Base-by-base conservation (phyloP, 2,888 invertebrate genomes). In the Epistrophe eligans region DNA sequence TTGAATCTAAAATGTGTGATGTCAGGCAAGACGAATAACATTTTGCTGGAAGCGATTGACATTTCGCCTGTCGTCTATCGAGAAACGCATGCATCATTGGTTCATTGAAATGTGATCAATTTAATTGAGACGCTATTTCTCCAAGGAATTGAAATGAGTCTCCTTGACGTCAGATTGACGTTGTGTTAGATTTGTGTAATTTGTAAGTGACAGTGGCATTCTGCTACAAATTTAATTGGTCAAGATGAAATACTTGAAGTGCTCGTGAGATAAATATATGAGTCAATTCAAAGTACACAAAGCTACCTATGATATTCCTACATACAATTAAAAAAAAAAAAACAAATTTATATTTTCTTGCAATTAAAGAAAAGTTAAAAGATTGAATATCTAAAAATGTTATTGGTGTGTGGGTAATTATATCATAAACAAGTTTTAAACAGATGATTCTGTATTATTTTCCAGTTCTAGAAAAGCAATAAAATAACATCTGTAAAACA, bases 131-230 rank as follows among this genome's bases (percentile, higher is more conserved):
- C 52, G 19, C 58, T 57, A 66, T 24, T 60, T 43, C 52, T 10
- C 38, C 19, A 50, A 11, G 58, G 24, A 45, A 43, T n/a, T 62
- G 74, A 13, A 48, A 71, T 71, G 64, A 57, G 57, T 71, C 32
- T 28, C 43, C 57, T 79, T 84, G 84, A 84, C 79, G 84, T 84
- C 84, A 84, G 74, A 84, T 74, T 79, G 72, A 77, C 70, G 74
- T 71, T 64, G 40, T 43, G 35, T 70, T 62, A 38, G 62, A 52
- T 58, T 70, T 40, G 48, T 11, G 38, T 55, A 48, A 79, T 45
- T 79, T 55, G 55, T 48, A 40, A 32, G n/a, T 71, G 48, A 38
- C 38, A 70, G 28, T 71, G 48, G 28, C 38, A 55, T 17, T 74
- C 45, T 19, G 40, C n/a, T 13, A 10, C 24, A 24, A 1, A 1